Evolutionary conservation across 2,113 vertebrate genomes (phyloP).

Genomic region (Misgurnus anguillicaudatus): DNA sequence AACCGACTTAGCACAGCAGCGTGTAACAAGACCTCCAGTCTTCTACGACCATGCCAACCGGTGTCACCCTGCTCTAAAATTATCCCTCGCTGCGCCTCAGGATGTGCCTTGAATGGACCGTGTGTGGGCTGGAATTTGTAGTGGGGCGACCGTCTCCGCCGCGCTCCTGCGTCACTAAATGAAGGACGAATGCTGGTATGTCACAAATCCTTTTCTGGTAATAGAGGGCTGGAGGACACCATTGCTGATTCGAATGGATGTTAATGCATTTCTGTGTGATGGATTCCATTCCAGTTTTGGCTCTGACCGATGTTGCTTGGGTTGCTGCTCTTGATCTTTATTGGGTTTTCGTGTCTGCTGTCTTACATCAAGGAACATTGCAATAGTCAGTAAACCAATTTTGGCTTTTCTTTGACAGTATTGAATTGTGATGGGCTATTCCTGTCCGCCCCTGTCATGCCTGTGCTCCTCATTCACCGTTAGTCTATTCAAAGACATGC

Average conservation of each 20-base stretch:
- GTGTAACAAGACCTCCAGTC: slow-evolving; percentile 67
- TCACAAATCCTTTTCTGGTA: slow-evolving; percentile 69
- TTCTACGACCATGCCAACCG: slow-evolving; percentile 52
- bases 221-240: slow-evolving; percentile 38
- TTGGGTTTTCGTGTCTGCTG: background rate
- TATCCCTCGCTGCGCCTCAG: slow-evolving; percentile 55
- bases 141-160: slow-evolving; percentile 54
- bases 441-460: background rate
- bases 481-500: slow-evolving; percentile 22
- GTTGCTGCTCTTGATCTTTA: background rate
- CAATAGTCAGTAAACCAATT: background rate
- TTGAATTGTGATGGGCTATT: slow-evolving; percentile 1
- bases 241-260: slow-evolving; percentile 29
- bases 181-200: slow-evolving; percentile 18
- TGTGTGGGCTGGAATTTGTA: slow-evolving; percentile 36
- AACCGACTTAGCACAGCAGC: slow-evolving; percentile 52
- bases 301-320: slow-evolving; percentile 31
- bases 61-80: slow-evolving; percentile 66
- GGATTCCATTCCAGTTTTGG: slow-evolving; percentile 44
- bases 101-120: slow-evolving; percentile 41
- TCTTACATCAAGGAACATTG: background rate
- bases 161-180: slow-evolving; percentile 50
- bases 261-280: slow-evolving; percentile 21
- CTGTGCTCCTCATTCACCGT: slow-evolving; percentile 9
- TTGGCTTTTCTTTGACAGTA: background rate